Percentiles rank a stretch among this genome's conserved stretches.
Evolutionary conservation across 2,113 vertebrate genomes (phyloP).

Genomic region (Macroglossus sobrinus): DNA sequence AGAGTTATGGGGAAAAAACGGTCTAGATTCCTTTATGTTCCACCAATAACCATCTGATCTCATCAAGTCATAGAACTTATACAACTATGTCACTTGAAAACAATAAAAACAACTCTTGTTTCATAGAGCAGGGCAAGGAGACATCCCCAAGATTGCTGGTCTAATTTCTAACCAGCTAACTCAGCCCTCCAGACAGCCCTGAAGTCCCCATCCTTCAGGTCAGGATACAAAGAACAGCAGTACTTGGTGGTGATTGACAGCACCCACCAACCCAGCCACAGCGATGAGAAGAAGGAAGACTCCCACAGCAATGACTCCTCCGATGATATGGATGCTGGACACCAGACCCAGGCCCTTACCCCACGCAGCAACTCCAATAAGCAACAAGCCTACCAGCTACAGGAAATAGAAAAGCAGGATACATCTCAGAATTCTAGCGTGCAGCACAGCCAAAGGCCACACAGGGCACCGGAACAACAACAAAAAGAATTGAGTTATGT

Average conservation of each 20-base stretch:
- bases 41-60: neutral
- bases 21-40: neutral
- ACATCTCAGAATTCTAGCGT: neutral
- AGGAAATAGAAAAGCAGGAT: neutral
- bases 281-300: conserved; percentile 94
- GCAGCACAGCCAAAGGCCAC: neutral
- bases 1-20: conserved; percentile 76
- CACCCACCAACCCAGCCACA: conserved; percentile 91
- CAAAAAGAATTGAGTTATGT: neutral
- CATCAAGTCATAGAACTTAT: neutral
- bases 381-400: conserved; percentile 92
- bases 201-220: neutral
- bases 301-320: conserved; percentile 92
- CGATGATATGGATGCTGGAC: conserved; percentile 94
- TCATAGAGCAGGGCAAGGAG: neutral
- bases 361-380: conserved; percentile 94
- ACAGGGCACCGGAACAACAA: neutral
- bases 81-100: neutral
- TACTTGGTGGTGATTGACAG: conserved; percentile 94
- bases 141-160: neutral
- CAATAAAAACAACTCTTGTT: neutral
- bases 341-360: conserved; percentile 92
- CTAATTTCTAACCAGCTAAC: neutral
- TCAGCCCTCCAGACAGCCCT: neutral
- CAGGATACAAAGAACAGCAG: conserved; percentile 98